Conservation (phyloP, 2,113 vertebrate species). For the Polyodon spathula region DNA sequence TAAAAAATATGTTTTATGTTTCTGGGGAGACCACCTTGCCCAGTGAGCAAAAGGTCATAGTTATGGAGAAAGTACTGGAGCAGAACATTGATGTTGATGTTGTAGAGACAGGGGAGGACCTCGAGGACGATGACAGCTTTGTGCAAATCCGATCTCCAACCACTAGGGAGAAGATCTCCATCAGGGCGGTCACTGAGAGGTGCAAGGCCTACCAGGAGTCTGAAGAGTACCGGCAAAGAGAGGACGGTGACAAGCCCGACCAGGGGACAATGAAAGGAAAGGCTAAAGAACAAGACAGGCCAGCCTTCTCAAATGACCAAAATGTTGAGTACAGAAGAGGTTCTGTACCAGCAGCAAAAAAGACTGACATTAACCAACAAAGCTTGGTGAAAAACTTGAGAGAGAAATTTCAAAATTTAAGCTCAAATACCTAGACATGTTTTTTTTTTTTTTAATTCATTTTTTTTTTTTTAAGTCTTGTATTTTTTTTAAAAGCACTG, state of each 20-base stretch:
- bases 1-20: constrained; percentile 27
- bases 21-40: constrained; percentile 47
- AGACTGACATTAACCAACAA: constrained; percentile 42
- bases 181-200: constrained; percentile 34
- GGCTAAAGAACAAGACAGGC: constrained; percentile 9
- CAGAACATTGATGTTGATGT: not conserved
- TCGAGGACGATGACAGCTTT: constrained; percentile 13
- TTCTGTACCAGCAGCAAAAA: constrained; percentile 25
- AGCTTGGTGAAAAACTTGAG: constrained; percentile 78
- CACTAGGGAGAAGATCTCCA: constrained; percentile 45
- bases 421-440: constrained; percentile 47
- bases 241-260: constrained; percentile 27
- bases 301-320: constrained; percentile 11
- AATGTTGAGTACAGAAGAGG: constrained; percentile 29
- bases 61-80: constrained; percentile 56
- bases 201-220: constrained; percentile 61
- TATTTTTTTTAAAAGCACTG: constrained; percentile 2
- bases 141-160: constrained; percentile 37
- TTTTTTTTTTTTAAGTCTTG: too few species aligned
- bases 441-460: constrained; percentile 1
- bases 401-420: constrained; percentile 81
- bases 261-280: not conserved
- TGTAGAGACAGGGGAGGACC: not conserved
- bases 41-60: constrained; percentile 45
- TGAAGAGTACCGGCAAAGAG: constrained; percentile 44